phyloP scores from a whole-genome alignment of 2,888 invertebrate genomes.

The Trichopoda pennipes region DNA sequence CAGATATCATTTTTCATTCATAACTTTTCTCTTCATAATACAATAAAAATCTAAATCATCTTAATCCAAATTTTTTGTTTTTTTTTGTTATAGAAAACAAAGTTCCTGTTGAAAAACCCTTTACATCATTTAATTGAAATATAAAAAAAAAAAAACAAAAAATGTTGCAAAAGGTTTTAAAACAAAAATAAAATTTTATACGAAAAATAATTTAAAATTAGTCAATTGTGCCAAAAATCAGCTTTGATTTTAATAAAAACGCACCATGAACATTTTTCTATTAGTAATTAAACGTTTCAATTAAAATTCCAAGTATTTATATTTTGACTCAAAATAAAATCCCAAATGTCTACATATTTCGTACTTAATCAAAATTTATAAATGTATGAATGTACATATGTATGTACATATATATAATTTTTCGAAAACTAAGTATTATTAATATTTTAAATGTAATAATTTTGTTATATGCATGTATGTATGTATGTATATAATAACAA shows the following conservation, averaged over 20 bases:
- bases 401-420: no score
- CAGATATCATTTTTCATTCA: no score
- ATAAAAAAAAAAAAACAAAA: no score
- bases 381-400: not conserved
- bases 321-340: slow-evolving; percentile 35
- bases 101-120: no score
- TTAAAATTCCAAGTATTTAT: slow-evolving; percentile 63
- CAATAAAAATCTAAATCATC: no score
- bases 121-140: no score
- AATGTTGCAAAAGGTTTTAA: slow-evolving; percentile 7
- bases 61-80: no score
- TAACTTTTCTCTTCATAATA: no score
- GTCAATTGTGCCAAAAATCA: slow-evolving; percentile 56
- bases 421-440: not conserved
- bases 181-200: not conserved
- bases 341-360: slow-evolving; percentile 29
- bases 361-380: not conserved
- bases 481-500: not conserved
- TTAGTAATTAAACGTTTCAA: slow-evolving; percentile 55
- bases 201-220: slow-evolving; percentile 48
- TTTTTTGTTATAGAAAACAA: no score
- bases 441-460: slow-evolving; percentile 31
- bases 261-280: slow-evolving; percentile 42
- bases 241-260: slow-evolving; percentile 39
- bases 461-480: not conserved